phyloP scores from a whole-genome alignment of 2,113 vertebrate genomes.

The Lagenorhynchus albirostris region DNA sequence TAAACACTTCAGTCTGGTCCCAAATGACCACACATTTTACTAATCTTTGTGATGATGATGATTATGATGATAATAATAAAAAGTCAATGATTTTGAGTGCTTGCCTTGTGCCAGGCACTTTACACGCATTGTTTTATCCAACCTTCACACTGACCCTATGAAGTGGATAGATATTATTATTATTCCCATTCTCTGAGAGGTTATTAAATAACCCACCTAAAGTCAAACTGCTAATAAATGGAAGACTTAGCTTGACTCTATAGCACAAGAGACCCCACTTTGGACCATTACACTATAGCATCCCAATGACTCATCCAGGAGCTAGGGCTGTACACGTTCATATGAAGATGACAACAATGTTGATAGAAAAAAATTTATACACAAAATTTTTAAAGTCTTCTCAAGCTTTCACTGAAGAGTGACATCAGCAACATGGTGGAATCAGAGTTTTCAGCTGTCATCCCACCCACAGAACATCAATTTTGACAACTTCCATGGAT shows the following conservation, averaged over 20 bases:
- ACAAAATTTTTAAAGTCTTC: neutral
- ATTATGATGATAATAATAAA: neutral
- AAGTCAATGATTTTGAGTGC: neutral
- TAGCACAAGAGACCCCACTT: neutral
- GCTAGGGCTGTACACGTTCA: neutral
- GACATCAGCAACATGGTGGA: neutral
- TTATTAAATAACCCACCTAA: neutral
- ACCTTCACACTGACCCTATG: neutral
- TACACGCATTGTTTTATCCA: neutral
- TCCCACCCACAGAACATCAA: neutral
- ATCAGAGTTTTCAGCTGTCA: neutral
- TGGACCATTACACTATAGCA: fast-evolving
- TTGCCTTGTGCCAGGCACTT: neutral
- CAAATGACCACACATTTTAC: neutral
- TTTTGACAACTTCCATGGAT: neutral
- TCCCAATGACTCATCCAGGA: neutral
- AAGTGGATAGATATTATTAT: neutral
- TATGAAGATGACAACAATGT: no score
- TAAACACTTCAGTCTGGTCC: neutral
- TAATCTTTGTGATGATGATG: neutral
- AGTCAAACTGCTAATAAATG: neutral
- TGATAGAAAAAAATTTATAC: neutral
- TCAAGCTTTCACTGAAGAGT: neutral
- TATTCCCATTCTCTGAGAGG: neutral
- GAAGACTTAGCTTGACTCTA: neutral